phyloP scores from a whole-genome alignment of 2,797 vertebrate genomes.

The Bryconaethiops microstoma region DNA sequence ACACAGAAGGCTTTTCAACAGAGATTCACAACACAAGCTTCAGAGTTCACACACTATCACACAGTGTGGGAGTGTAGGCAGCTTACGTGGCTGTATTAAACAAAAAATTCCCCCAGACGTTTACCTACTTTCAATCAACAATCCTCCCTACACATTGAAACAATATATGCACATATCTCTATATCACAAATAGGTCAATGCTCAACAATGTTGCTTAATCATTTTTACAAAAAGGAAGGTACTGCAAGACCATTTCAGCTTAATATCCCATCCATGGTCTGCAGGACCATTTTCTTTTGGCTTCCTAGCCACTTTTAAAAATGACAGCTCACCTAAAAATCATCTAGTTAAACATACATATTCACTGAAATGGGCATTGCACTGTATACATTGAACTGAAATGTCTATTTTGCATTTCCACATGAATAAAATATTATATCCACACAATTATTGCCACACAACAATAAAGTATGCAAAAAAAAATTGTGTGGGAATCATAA shows the following conservation, averaged over 20 bases:
- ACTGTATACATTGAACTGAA: neutral
- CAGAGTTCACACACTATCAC: constrained; percentile 7
- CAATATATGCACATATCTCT: neutral
- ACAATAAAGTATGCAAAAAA: no score
- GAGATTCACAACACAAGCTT: neutral
- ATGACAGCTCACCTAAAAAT: neutral
- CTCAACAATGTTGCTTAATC: neutral
- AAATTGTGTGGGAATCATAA: no score
- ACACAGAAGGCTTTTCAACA: constrained; percentile 18
- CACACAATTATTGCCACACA: no score
- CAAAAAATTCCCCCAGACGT: neutral
- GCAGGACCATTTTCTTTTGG: no score
- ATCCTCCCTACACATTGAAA: neutral
- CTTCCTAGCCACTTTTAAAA: constrained; percentile 3
- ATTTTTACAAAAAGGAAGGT: neutral
- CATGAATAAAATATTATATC: no score
- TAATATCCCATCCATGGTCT: neutral
- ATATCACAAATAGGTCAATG: neutral
- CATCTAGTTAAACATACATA: neutral
- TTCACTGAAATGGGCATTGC: neutral
- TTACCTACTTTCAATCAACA: neutral
- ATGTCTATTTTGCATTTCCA: neutral
- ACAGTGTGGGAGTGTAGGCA: neutral
- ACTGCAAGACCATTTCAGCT: constrained; percentile 1
- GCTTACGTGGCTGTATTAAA: neutral